Evolutionary conservation across 2,113 vertebrate genomes (phyloP), one percentile per base, ranked within the genome.

Genomic region (Pantherophis guttatus): DNA sequence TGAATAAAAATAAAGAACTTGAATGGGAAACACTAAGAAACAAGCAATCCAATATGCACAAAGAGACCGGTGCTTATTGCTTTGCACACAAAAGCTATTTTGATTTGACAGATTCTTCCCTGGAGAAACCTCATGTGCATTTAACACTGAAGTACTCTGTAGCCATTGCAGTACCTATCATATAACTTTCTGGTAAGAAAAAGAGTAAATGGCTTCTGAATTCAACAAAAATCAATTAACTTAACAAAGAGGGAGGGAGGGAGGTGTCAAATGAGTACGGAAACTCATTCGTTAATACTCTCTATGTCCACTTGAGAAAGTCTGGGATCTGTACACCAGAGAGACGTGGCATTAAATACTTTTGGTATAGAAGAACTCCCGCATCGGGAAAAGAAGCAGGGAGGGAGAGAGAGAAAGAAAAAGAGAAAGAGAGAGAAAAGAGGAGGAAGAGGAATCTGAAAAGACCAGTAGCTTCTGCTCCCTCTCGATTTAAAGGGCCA

Each of bases 331-430:
- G 50, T 12, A 19, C 44, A 23, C 44, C 23, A 48, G 17, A 75
- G 11, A 57, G 62, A 94, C 89, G 94, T 91, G 94, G 92, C 92
- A 93, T 54, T 59, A 23, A 59, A 12, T 39, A 33, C 55, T 29
- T 91, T 48, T 88, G 8, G 33, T 23, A 54, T 39, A 89, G 88
- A 50, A 54, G 52, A 26, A 50, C 23, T 8, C n/a, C 15, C 7
- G 2, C 70, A 39, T 39, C 2, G 3, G 70, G 3, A 50, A 58
- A 87, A 24, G 62, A 55, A 19, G 65, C 10, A 19, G 8, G 11
- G 12, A 9, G 62, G 39, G 55, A 1, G 29, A 3, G 24, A 33
- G 10, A 3, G 24, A 89, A 29, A 3, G 52, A 7, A 3, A 29
- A 23, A 86, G 23, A 24, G 8, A 59, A 24, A 59, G n/a, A 24